Base-by-base conservation (phyloP, 2,888 invertebrate species). In the Leptarthrus brevirostris region DNA sequence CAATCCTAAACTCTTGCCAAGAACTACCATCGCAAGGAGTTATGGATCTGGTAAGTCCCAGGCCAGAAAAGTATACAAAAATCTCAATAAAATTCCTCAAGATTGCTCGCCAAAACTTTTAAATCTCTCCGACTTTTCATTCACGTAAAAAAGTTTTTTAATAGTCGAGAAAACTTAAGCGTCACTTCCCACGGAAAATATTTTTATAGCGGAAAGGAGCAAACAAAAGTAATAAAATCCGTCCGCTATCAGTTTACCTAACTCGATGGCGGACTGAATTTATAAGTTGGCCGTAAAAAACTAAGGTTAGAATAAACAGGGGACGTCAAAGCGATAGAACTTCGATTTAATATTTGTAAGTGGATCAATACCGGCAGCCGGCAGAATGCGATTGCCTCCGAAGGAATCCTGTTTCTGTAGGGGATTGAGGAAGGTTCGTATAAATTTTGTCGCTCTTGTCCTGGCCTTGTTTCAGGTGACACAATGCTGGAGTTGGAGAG, bases 151-250 rank as follows among this genome's bases (percentile, higher is more conserved):
- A 61, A 20, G 22, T 61, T 61, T 61, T 61, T 61, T 61, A 61
- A 61, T 40, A 61, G 61, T 18, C 36, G n/a, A 20, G 30, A n/a
- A 12, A 61, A 61, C 40, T 61, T 36, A 61, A 34, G 36, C 36
- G 20, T 20, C 36, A 20, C 36, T 58, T 44, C 61, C 36, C n/a
- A 40, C 61, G n/a, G 61, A 61, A 61, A 61, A 61, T 61, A 61
- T 61, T 61, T 61, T 16, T 40, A 44, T 44, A 44, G 44, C 14
- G 44, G 12, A 44, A 61, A 61, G 30, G 40, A 40, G 61, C 34
- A 61, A 61, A 61, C 40, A 61, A 36, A 40, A 61, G 61, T 61
- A 61, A 61, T 61, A 61, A 61, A 61, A 61, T 36, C 34, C 61
- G 61, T 36, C 61, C 61, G 61, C 30, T 61, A 61, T 61, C 61